Base-by-base conservation (phyloP, 2,888 invertebrate genomes). In the Electrophaes corylata region DNA sequence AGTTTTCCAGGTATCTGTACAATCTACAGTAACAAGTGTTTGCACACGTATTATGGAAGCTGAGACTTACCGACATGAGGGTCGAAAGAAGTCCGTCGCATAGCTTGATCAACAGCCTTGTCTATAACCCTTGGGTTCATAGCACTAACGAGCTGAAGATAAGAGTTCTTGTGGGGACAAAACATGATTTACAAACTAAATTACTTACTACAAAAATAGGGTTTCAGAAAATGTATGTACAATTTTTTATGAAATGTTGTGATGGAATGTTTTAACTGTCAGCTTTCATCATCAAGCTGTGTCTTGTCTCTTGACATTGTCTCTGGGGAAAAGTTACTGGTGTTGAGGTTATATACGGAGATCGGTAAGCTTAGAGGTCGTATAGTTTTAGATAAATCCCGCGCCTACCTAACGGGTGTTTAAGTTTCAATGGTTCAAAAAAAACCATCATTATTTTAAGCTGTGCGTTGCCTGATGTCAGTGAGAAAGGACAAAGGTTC, bases 131-230 rank as follows among this genome's bases (percentile, higher is more conserved):
- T 69, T 0, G 91, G 90, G 40, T 89, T 86, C 52, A 88, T 73
- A 0, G 87, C 76, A 53, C 85, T 86, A 1, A 84, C 83, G 16
- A 88, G 67, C 60, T 91, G 91, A 0, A 91, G 74, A 46, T 87
- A 91, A 0, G 91, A 88, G 59, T 91, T 91, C 56, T 86, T 88
- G 59, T 88, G 72, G 0, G 86, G 79, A 56, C 84, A 80, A 70
- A 88, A 90, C 91, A 91, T 91, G 62, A 49, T 80, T 71, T n/a
- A 20, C 20, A 41, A 43, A 35, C 16, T 23, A 49, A 45, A 50
- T 31, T 41, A 43, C 4, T 31, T 41, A 43, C 4, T 45, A 39
- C 8, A 12, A 54, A 46, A 49, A 53, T 46, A 41, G 8, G 29
- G 46, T 51, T 55, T 57, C 60, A 47, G 11, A 56, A 59, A 56